Evolutionary conservation across 2,888 invertebrate genomes (phyloP).

Genomic region (Cheilosia scutellata): DNA sequence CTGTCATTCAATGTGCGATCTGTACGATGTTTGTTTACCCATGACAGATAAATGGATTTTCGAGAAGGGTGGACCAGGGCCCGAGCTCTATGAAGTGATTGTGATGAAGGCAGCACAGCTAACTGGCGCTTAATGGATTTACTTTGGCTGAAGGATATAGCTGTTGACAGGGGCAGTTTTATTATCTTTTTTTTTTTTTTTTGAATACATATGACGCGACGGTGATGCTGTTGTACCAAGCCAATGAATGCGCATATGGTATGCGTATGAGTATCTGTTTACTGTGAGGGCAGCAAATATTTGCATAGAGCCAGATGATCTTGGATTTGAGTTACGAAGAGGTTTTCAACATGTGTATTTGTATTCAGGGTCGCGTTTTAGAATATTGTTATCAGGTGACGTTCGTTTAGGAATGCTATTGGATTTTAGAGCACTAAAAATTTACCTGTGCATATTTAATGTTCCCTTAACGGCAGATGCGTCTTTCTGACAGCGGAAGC

Average conservation of each 20-base stretch:
- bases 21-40: constrained; percentile 56
- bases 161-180: constrained; percentile 7
- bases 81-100: constrained; percentile 47
- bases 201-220: constrained; percentile 32
- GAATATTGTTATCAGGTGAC: constrained; percentile 20
- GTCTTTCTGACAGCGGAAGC: too few relatives aligned
- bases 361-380: constrained; percentile 8
- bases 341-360: neutral
- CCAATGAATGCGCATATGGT: constrained; percentile 21
- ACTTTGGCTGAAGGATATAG: constrained; percentile 30
- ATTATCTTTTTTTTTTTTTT: neutral
- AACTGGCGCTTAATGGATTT: constrained; percentile 74
- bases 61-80: constrained; percentile 23
- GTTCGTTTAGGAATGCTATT: neutral
- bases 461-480: too few relatives aligned
- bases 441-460: constrained; percentile 6
- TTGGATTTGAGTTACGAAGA: constrained; percentile 23
- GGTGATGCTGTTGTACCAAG: constrained; percentile 14
- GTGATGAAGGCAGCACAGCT: constrained; percentile 55
- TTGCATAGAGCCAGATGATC: constrained; percentile 58
- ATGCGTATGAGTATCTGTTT: neutral
- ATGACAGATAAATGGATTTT: constrained; percentile 71
- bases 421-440: neutral
- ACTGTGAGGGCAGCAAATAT: constrained; percentile 54
- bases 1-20: constrained; percentile 57